phyloP scores from a whole-genome alignment of 2,113 vertebrate species.

The Lasiurus borealis region DNA sequence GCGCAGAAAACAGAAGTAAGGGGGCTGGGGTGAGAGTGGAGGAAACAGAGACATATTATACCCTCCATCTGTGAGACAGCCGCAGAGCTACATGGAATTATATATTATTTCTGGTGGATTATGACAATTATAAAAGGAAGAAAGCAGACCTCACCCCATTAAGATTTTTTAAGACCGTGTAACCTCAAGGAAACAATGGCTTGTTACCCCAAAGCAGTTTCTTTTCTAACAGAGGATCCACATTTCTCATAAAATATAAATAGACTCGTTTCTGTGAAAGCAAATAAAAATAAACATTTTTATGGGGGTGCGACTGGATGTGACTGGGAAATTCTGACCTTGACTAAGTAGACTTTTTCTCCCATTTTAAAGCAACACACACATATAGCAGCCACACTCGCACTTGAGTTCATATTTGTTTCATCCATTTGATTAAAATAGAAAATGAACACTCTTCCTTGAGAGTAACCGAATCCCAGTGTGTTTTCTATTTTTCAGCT shows the following conservation, averaged over 20 bases:
- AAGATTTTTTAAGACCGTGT: conserved; percentile 68
- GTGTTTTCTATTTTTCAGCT: not conserved
- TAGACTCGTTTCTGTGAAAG: conserved; percentile 14
- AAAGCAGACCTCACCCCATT: conserved; percentile 82
- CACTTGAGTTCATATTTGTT: not conserved
- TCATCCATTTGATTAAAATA: conserved; percentile 32
- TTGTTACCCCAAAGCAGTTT: conserved; percentile 76
- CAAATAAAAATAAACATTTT: conserved; percentile 29
- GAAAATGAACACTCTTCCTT: not conserved
- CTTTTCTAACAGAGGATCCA: conserved; percentile 10
- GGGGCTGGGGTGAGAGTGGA: conserved; percentile 11
- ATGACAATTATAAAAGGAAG: conserved; percentile 87
- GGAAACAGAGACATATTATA: conserved; percentile 85
- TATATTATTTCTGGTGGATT: conserved; percentile 91
- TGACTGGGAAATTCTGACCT: conserved; percentile 40
- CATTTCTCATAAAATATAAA: not conserved
- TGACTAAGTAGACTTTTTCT: rapidly evolving
- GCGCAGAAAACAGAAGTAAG: conserved; percentile 79
- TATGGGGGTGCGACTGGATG: not conserved
- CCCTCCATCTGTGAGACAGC: conserved; percentile 90
- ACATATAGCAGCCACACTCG: not conserved
- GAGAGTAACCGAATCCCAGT: not conserved
- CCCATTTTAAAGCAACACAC: not conserved
- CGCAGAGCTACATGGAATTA: conserved; percentile 88
- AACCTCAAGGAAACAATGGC: conserved; percentile 85